phyloP scores from a whole-genome alignment of 2,113 vertebrate genomes.

The Cyphomyrus plagiostoma region DNA sequence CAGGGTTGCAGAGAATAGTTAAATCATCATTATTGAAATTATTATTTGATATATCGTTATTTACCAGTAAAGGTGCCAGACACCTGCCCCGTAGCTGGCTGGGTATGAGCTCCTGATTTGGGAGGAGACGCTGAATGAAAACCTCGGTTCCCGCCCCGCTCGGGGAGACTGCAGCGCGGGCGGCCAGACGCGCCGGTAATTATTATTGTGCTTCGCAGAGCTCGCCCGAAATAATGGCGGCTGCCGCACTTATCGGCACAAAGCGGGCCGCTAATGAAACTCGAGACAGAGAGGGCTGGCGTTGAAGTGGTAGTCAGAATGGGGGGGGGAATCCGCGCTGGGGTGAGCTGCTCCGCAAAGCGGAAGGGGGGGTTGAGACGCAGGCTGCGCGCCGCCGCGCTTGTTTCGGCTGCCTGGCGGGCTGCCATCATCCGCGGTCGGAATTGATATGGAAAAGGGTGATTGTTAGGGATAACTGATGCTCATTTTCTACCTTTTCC shows the following conservation, averaged over 20 bases:
- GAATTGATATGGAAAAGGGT: background rate
- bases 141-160: background rate
- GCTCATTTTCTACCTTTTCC: background rate
- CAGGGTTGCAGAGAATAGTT: background rate
- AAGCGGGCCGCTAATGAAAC: conserved; percentile 50
- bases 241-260: conserved; percentile 44
- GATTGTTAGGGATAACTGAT: background rate
- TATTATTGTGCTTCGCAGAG: conserved; percentile 41
- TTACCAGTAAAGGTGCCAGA: background rate
- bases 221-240: conserved; percentile 38
- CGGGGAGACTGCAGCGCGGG: background rate
- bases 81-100: background rate
- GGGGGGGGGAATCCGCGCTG: background rate
- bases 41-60: background rate
- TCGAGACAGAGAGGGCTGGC: conserved; percentile 12
- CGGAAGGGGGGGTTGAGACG: background rate
- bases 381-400: background rate
- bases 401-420: background rate
- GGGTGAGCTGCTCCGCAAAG: too few species aligned
- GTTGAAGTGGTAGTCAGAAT: conserved; percentile 5
- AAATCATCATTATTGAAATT: background rate
- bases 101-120: background rate
- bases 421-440: background rate
- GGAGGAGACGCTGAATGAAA: background rate
- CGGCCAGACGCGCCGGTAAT: conserved; percentile 24